Evolutionary conservation across 2,113 vertebrate genomes (phyloP).

Genomic region (Cariama cristata): DNA sequence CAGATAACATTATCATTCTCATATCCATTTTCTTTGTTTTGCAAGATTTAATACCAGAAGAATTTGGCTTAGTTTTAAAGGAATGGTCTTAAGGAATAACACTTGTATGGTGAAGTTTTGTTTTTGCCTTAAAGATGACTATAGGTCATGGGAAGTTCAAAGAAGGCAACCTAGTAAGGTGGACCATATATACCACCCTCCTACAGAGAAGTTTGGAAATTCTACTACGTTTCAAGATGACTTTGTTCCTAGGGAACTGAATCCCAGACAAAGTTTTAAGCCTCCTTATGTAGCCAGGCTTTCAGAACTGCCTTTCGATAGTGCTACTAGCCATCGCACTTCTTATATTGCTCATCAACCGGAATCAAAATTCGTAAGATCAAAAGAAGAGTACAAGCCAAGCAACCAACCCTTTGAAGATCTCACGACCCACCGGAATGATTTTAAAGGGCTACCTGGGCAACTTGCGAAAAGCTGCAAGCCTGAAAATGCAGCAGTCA

Average conservation of each 20-base stretch:
- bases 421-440: conserved; percentile 80
- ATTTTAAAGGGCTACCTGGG: conserved; percentile 80
- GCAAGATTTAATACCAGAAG: background rate
- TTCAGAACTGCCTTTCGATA: conserved; percentile 72
- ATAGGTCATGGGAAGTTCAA: conserved; percentile 76
- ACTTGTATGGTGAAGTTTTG: background rate
- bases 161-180: conserved; percentile 75
- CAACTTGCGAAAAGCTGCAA: conserved; percentile 78
- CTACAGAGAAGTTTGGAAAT: conserved; percentile 81
- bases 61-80: background rate
- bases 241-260: conserved; percentile 69
- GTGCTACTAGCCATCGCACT: conserved; percentile 75
- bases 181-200: conserved; percentile 71
- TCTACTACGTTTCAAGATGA: conserved; percentile 85
- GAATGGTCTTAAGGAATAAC: background rate
- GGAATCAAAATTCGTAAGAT: conserved; percentile 45
- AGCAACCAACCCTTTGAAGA: conserved; percentile 76
- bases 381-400: conserved; percentile 76
- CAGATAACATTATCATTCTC: background rate
- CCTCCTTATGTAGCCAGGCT: conserved; percentile 48
- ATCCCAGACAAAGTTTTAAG: conserved; percentile 74
- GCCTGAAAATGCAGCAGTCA: conserved; percentile 54
- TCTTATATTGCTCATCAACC: conserved; percentile 73
- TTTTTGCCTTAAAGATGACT: conserved; percentile 80
- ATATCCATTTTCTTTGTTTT: background rate